Percentiles rank a stretch among this genome's conserved stretches.
Evolutionary conservation across 92 coral and sea anemone species (phyloP).

Genomic region (Scolanthus callimorphus): DNA sequence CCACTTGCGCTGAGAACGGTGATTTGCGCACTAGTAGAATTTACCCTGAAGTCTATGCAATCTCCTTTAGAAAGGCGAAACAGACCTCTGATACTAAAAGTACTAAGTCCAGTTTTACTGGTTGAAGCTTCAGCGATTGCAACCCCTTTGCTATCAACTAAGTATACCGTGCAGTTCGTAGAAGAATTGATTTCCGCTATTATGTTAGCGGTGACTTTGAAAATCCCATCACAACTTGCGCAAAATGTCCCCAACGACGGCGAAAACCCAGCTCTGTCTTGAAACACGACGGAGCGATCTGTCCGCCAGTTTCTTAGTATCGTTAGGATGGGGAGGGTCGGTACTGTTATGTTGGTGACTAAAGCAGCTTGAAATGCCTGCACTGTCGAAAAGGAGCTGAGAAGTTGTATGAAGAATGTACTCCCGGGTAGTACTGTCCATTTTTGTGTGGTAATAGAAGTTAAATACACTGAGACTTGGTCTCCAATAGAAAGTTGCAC

Average conservation of each 20-base stretch:
- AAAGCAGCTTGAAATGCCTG: slow-evolving; percentile 53
- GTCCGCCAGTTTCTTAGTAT: slow-evolving; percentile 30
- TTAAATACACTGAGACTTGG: slow-evolving; percentile 18
- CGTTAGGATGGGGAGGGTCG: slow-evolving; percentile 8
- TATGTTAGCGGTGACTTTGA: slow-evolving; percentile 25
- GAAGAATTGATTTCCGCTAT: slow-evolving; percentile 5
- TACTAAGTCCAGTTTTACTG: not conserved
- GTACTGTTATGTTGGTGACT: slow-evolving; percentile 18
- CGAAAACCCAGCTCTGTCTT: slow-evolving; percentile 25
- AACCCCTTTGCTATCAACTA: slow-evolving; percentile 11
- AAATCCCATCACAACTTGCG: slow-evolving; percentile 36
- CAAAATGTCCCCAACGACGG: slow-evolving; percentile 44
- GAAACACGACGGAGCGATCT: slow-evolving; percentile 20
- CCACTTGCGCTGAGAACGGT: slow-evolving; percentile 21
- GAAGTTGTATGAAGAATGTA: slow-evolving; percentile 38
- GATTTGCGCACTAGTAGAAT: not conserved
- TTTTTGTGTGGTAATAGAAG: slow-evolving; percentile 5
- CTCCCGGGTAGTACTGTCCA: slow-evolving; percentile 38
- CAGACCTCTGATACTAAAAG: slow-evolving; percentile 24
- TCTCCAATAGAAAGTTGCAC: slow-evolving; percentile 31
- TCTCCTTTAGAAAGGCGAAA: slow-evolving; percentile 38
- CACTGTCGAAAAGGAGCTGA: slow-evolving; percentile 30
- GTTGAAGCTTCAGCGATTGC: slow-evolving; percentile 9
- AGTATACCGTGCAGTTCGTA: not conserved
- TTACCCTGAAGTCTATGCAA: slow-evolving; percentile 22